phyloP scores from a whole-genome alignment of 2,888 invertebrate genomes.

The Drosophila koepferae region DNA sequence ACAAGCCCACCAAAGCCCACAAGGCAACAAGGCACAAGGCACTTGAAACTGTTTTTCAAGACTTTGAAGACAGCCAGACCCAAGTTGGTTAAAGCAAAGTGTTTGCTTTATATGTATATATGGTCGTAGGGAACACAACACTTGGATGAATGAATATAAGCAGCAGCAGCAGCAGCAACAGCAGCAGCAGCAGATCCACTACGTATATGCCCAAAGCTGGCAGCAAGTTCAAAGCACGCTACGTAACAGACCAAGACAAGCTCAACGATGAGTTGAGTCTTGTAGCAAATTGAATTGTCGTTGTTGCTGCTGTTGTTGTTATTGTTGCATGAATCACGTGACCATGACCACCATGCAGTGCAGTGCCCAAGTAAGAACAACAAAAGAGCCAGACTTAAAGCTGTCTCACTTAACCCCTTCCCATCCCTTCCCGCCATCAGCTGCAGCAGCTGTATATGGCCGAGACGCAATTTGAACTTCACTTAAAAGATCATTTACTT shows the following conservation, averaged over 20 bases:
- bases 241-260: constrained; percentile 73
- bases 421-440: not conserved
- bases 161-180: constrained; percentile 34
- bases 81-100: constrained; percentile 66
- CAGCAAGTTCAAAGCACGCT: constrained; percentile 75
- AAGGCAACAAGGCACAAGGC: constrained; percentile 39
- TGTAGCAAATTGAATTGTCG: constrained; percentile 81
- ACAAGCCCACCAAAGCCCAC: constrained; percentile 30
- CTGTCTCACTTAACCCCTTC: constrained; percentile 15
- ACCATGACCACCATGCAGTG: constrained; percentile 80
- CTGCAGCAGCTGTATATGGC: constrained; percentile 66
- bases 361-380: constrained; percentile 65
- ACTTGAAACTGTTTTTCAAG: constrained; percentile 76
- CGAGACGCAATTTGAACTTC: constrained; percentile 76
- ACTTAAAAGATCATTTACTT: constrained; percentile 80
- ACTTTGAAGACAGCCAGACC: constrained; percentile 45
- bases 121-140: constrained; percentile 44
- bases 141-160: constrained; percentile 76
- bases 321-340: constrained; percentile 80
- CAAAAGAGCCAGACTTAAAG: constrained; percentile 51
- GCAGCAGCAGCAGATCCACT: constrained; percentile 31
- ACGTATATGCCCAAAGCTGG: constrained; percentile 61
- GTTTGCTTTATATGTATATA: constrained; percentile 57
- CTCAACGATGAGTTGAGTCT: constrained; percentile 65
- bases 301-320: constrained; percentile 53